Percentiles rank a stretch among this genome's conserved stretches.
Conservation (phyloP, 2,888 invertebrate species). For the Acrobasis repandana region DNA sequence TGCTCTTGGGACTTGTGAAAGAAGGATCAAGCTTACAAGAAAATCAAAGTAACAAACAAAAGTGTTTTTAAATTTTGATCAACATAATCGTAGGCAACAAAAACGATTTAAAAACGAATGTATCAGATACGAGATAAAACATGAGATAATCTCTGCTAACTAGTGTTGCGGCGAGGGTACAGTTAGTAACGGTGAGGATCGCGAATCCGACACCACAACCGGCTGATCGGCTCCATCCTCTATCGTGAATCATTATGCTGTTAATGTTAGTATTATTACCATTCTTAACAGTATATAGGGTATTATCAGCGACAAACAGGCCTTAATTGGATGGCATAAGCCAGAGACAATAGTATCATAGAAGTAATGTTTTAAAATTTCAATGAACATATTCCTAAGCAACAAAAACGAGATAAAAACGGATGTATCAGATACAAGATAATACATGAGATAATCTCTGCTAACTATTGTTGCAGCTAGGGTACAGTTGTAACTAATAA, state of each 20-base stretch:
- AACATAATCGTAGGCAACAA: background rate
- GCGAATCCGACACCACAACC: constrained; percentile 16
- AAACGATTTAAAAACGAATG: background rate
- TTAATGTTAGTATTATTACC: background rate
- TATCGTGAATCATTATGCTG: background rate
- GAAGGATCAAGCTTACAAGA: too few species aligned
- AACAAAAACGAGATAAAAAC: background rate
- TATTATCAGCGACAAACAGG: too few species aligned
- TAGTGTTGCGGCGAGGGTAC: background rate
- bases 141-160: constrained; percentile 8
- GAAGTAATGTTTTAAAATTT: background rate
- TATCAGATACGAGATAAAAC: constrained; percentile 8
- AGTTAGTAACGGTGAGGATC: constrained; percentile 13
- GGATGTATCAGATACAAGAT: constrained; percentile 12
- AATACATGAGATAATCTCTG: constrained; percentile 11
- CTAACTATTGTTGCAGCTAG: background rate
- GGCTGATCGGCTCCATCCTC: constrained; percentile 5
- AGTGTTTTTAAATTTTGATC: background rate
- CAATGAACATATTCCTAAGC: background rate
- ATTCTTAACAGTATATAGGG: background rate
- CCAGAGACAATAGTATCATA: too few species aligned
- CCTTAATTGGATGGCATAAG: too few species aligned
- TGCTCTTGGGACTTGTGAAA: too few species aligned
- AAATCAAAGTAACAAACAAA: background rate
- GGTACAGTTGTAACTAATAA: constrained; percentile 18